Conservation (phyloP, 2,113 vertebrate genomes). For the Mesocricetus auratus region DNA sequence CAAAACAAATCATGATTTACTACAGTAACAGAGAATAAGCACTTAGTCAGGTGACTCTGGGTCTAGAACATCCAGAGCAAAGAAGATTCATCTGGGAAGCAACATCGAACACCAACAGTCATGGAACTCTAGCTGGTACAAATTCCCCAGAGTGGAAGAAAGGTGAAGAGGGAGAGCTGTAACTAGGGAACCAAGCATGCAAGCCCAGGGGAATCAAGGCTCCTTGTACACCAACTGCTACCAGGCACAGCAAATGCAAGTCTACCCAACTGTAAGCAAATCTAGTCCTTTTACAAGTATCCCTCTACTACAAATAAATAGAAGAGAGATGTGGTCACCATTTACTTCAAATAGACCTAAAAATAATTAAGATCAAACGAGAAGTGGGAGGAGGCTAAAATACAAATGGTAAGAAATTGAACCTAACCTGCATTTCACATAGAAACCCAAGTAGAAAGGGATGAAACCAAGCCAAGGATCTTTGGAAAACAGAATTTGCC, state of each 20-base stretch:
- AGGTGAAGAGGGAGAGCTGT: constrained; percentile 8
- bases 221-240: constrained; percentile 17
- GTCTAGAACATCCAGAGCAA: constrained; percentile 58
- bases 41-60: neutral
- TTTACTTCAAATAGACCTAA: constrained; percentile 51
- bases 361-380: constrained; percentile 48
- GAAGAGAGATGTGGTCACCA: neutral
- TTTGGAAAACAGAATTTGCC: constrained; percentile 42
- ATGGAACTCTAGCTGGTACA: neutral
- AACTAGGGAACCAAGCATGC: constrained; percentile 57
- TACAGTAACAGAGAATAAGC: neutral
- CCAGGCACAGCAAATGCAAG: constrained; percentile 7
- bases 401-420: constrained; percentile 5
- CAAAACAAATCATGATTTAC: constrained; percentile 47
- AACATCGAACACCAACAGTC: constrained; percentile 30
- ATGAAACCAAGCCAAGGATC: neutral
- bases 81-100: neutral
- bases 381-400: constrained; percentile 19
- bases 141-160: constrained; percentile 35
- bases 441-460: neutral
- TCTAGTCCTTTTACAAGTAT: neutral
- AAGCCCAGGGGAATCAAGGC: constrained; percentile 39
- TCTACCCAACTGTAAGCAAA: constrained; percentile 22
- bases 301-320: constrained; percentile 54
- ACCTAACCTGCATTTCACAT: constrained; percentile 17